phyloP scores from a whole-genome alignment of 2,888 invertebrate genomes.

The Vandiemenella viatica region DNA sequence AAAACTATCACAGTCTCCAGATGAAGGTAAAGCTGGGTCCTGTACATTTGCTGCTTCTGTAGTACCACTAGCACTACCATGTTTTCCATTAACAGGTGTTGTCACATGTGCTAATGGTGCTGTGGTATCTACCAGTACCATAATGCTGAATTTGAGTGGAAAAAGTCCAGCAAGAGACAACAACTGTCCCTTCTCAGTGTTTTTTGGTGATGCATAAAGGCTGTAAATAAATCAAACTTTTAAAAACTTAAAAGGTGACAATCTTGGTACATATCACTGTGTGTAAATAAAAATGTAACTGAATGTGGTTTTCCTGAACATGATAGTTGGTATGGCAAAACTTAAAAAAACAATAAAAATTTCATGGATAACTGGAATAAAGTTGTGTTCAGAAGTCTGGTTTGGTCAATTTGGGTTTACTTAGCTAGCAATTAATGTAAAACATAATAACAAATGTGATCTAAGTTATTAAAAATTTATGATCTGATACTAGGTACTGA shows the following conservation, averaged over 20 bases:
- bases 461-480: too few species aligned
- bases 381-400: too few species aligned
- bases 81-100: not conserved
- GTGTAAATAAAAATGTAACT: not conserved
- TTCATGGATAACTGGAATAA: too few species aligned
- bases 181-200: slow-evolving; percentile 36
- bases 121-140: slow-evolving; percentile 46
- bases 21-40: not conserved
- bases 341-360: too few species aligned
- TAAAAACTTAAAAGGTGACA: not conserved
- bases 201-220: slow-evolving; percentile 37
- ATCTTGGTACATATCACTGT: not conserved
- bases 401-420: too few species aligned
- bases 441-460: too few species aligned
- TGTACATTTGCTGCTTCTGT: too few species aligned
- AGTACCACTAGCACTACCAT: too few species aligned
- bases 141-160: slow-evolving; percentile 39
- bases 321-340: too few species aligned
- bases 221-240: too few species aligned
- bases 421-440: too few species aligned
- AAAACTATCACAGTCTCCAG: slow-evolving; percentile 7
- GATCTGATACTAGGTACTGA: too few species aligned
- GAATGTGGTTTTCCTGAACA: slow-evolving; percentile 6
- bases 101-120: slow-evolving; percentile 30
- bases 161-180: slow-evolving; percentile 38